Evolutionary conservation across 2,888 invertebrate species (phyloP).

Genomic region (Parnassius apollo): DNA sequence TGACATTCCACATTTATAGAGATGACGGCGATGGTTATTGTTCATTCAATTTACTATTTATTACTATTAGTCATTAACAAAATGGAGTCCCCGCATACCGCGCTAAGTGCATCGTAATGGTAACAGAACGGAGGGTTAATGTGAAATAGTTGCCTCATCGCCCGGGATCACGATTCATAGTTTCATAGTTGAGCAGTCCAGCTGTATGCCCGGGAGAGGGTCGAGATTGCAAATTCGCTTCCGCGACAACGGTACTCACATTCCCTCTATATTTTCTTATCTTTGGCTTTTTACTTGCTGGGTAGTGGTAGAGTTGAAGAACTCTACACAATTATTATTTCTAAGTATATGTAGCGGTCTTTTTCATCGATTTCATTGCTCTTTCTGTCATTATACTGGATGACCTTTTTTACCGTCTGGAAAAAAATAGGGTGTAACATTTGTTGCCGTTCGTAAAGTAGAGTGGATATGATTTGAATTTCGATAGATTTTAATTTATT

Average conservation of each 20-base stretch:
- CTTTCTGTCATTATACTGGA: no score
- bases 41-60: slow-evolving; percentile 51
- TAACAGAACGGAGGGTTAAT: slow-evolving; percentile 52
- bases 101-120: slow-evolving; percentile 48
- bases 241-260: slow-evolving; percentile 58
- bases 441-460: no score
- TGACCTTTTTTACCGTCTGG: no score
- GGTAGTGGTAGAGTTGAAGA: no score
- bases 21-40: slow-evolving; percentile 35
- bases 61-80: slow-evolving; percentile 53
- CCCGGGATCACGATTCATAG: slow-evolving; percentile 43
- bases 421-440: no score
- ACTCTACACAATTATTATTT: no score
- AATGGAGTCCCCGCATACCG: slow-evolving; percentile 42
- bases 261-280: slow-evolving; percentile 41
- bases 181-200: slow-evolving; percentile 41
- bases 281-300: no score
- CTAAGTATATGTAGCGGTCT: no score
- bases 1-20: slow-evolving; percentile 25
- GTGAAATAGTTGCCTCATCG: slow-evolving; percentile 49
- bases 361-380: no score
- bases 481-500: no score
- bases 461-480: no score
- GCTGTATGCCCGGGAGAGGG: slow-evolving; percentile 52
- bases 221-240: slow-evolving; percentile 45